Base-by-base conservation (phyloP, 2,888 invertebrate species). In the Acronicta aceris region DNA sequence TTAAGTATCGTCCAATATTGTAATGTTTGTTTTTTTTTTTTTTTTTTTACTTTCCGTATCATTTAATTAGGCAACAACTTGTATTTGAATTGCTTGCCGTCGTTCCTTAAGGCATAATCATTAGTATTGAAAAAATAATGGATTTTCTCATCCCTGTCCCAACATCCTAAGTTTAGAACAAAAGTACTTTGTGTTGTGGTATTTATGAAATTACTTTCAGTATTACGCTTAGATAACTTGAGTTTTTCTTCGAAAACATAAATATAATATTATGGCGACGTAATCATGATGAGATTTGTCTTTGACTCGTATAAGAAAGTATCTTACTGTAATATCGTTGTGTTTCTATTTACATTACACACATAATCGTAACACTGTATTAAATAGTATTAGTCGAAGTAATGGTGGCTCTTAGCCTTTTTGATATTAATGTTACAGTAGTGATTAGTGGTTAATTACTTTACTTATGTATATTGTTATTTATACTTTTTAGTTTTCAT, bases 131-230 rank as follows among this genome's bases (percentile, higher is more conserved):
- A 69, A 57, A 68, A 50, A 21, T 70, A 55, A 43, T 41, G 43
- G 50, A 59, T 59, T 57, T 46, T 48, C 46, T 64, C 59, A 70
- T 65, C 27, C 52, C 46, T 43, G 48, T 47, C 25, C 40, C 69
- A 55, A 58, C 59, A 70, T 59, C 50, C 59, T 48, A 49, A 64
- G 75, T 74, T 65, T 16, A 10, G 66, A 71, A 71, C 65, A 69
- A 71, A 71, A 75, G 42, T 55, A 53, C 71, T 72, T 71, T 65
- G 53, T 56, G 69, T 55, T 65, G 49, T 30, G 65, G 40, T 54
- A 41, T 59, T 65, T 40, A 62, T 25, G n/a, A n/a, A 21, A 13
- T 65, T 75, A 61, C 61, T 59, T 53, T 58, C 42, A 49, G 52
- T 33, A 59, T 54, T 40, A 57, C 36, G 25, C 56, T n/a, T 43